Percentiles rank a stretch among this genome's conserved stretches.
Conservation (phyloP, 1,140 invertebrate genomes). For the Zaprionus tsacasi region DNA sequence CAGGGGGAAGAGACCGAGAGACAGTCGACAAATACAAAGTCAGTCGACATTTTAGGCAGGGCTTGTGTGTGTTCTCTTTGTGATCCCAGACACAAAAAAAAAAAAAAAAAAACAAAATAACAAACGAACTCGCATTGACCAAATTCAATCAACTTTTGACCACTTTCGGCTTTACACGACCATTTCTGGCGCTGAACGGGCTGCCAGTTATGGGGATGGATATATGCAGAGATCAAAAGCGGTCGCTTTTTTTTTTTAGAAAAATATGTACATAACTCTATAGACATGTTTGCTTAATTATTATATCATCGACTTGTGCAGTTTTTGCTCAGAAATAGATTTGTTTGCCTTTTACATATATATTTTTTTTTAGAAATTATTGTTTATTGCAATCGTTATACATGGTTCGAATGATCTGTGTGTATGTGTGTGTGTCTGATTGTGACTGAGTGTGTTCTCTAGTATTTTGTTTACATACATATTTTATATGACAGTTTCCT, state of each 20-base stretch:
- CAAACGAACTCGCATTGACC: constrained; percentile 39
- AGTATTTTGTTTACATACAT: constrained; percentile 26
- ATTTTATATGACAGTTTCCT: constrained; percentile 29
- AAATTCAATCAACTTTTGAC: constrained; percentile 43
- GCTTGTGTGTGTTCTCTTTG: constrained; percentile 33
- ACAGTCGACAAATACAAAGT: constrained; percentile 2
- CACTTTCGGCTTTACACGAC: constrained; percentile 36
- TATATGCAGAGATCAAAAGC: constrained; percentile 32
- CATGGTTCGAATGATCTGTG: constrained; percentile 22
- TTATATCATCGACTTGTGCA: constrained; percentile 40
- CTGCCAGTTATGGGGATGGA: constrained; percentile 4
- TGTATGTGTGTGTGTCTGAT: neutral
- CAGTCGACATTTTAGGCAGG: constrained; percentile 46
- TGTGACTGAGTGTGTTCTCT: constrained; percentile 6
- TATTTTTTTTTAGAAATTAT: constrained; percentile 22
- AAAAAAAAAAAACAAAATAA: constrained; percentile 3
- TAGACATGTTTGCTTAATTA: constrained; percentile 25
- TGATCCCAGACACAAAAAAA: constrained; percentile 5
- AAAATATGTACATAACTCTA: constrained; percentile 17
- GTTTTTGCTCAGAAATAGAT: constrained; percentile 16
- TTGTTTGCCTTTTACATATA: neutral
- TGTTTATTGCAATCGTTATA: constrained; percentile 49
- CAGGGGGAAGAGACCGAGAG: constrained; percentile 24
- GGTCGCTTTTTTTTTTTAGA: constrained; percentile 13
- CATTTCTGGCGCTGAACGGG: constrained; percentile 24